Evolutionary conservation across 1,140 invertebrate genomes (phyloP).

Genomic region (Scaptomyza montana): DNA sequence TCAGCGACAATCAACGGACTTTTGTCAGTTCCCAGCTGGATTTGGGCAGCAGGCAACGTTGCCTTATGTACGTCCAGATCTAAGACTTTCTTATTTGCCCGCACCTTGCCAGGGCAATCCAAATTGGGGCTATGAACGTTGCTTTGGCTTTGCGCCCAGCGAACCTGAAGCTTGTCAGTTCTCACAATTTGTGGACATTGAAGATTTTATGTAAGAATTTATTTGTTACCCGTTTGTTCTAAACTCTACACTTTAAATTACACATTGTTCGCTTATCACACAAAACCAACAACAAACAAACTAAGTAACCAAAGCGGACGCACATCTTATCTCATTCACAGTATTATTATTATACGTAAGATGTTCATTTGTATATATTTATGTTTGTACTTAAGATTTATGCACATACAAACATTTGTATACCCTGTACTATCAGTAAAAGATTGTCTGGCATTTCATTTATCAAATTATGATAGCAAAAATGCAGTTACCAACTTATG

Average conservation of each 20-base stretch:
- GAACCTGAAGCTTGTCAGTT: slow-evolving; percentile 86
- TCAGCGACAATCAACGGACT: slow-evolving; percentile 26
- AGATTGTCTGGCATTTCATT: slow-evolving; percentile 6
- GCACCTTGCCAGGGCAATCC: slow-evolving; percentile 85
- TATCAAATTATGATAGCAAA: not conserved
- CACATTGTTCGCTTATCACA: slow-evolving; percentile 45
- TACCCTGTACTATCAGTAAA: slow-evolving; percentile 10
- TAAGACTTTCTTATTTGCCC: slow-evolving; percentile 51
- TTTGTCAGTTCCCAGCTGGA: not conserved
- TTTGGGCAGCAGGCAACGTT: slow-evolving; percentile 23
- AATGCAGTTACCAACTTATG: too few relatives aligned
- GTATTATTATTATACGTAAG: slow-evolving; percentile 39
- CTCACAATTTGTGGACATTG: slow-evolving; percentile 86
- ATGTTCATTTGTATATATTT: slow-evolving; percentile 8
- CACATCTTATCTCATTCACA: slow-evolving; percentile 32
- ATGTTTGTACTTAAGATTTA: not conserved
- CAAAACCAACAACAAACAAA: not conserved
- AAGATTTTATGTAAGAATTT: slow-evolving; percentile 88
- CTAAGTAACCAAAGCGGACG: slow-evolving; percentile 30
- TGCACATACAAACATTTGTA: slow-evolving; percentile 6
- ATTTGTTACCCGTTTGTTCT: not conserved
- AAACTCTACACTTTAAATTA: slow-evolving; percentile 20
- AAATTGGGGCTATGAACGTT: slow-evolving; percentile 87
- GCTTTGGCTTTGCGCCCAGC: slow-evolving; percentile 85
- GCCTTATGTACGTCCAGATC: slow-evolving; percentile 29